Percentiles rank a stretch among this genome's conserved stretches.
These are phyloP conservation scores for Nymphalis io DNA, from an alignment of 1,140 invertebrate genomes.

Conservation along the genomic window DNA sequence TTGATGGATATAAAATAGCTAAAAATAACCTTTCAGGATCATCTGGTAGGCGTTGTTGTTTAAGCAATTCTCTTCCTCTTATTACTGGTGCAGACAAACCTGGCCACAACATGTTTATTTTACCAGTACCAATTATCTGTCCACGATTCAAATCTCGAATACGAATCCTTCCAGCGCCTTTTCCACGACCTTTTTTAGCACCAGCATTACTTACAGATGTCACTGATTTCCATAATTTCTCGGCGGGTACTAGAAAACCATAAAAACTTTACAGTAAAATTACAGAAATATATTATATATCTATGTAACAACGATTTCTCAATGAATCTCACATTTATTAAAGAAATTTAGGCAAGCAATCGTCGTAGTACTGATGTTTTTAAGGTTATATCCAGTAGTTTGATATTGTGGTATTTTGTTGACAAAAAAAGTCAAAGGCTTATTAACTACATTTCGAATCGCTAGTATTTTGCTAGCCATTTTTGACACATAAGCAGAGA, in stretches of 20 bases:
- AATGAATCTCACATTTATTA: conserved; percentile 65
- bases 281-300: background rate
- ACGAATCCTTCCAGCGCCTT: conserved; percentile 85
- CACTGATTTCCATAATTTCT: conserved; percentile 95
- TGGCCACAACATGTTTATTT: conserved; percentile 93
- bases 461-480: conserved; percentile 60
- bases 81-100: conserved; percentile 93
- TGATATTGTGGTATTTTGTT: conserved; percentile 34
- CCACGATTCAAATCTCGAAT: conserved; percentile 94
- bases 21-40: conserved; percentile 83
- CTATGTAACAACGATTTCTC: background rate
- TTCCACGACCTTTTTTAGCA: conserved; percentile 95
- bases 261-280: background rate
- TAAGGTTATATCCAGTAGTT: conserved; percentile 64
- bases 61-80: conserved; percentile 87
- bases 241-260: conserved; percentile 83
- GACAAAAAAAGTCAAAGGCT: conserved; percentile 47
- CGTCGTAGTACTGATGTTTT: conserved; percentile 60
- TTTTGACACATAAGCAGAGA: conserved; percentile 22
- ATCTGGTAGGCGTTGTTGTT: conserved; percentile 85
- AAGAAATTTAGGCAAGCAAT: conserved; percentile 66
- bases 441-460: conserved; percentile 47
- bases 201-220: conserved; percentile 98
- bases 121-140: conserved; percentile 93
- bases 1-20: no score